Evolutionary conservation across 2,888 invertebrate genomes (phyloP), one percentile per base, ranked within the genome.

Genomic region (Oscheius onirici): DNA sequence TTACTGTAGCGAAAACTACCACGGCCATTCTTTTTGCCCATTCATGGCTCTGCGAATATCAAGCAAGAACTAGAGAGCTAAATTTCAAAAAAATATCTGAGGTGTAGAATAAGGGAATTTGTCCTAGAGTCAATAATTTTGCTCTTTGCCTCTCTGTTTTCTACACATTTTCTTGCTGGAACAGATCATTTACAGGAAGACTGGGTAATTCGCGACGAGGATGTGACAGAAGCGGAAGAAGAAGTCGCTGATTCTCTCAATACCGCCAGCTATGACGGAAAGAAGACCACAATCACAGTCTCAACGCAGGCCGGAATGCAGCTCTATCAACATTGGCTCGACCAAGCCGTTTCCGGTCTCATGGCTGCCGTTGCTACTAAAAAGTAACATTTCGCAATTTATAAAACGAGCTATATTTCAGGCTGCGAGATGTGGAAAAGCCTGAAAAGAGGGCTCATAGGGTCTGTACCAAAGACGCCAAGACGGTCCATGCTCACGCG

Each of bases 361-460:
- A 83, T 84, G 78, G 84, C 83, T 10, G 84, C 84, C 8, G 75
- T 82, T 8, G 83, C 83, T 2, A 77, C 81, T 10, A 74, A 81
- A 46, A 76, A 75, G 84, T 83, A n/a, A 71, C 74, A 13, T 26
- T 34, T 6, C 8, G 1, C n/a, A n/a, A 8, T 52, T 54, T 52
- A 5, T 22, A n/a, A 8, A 13, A 24, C n/a, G n/a, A n/a, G n/a
- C n/a, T n/a, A n/a, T n/a, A 46, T 10, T 71, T 22, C 66, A 71
- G 65, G n/a, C 20, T 71, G 24, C 22, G 26, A 11, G 43, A 65
- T 17, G 54, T 77, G 55, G 68, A 68, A 10, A 75, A 71, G 22
- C 10, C 69, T 6, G 72, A 74, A 40, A 68, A 73, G 34, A 67
- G 71, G 11, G 72, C 70, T 13, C 77, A 77, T 28, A 49, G 73